Percentiles rank a stretch among this genome's conserved stretches.
Evolutionary conservation across 2,888 invertebrate genomes (phyloP).

Genomic region (Conomelus anceps): DNA sequence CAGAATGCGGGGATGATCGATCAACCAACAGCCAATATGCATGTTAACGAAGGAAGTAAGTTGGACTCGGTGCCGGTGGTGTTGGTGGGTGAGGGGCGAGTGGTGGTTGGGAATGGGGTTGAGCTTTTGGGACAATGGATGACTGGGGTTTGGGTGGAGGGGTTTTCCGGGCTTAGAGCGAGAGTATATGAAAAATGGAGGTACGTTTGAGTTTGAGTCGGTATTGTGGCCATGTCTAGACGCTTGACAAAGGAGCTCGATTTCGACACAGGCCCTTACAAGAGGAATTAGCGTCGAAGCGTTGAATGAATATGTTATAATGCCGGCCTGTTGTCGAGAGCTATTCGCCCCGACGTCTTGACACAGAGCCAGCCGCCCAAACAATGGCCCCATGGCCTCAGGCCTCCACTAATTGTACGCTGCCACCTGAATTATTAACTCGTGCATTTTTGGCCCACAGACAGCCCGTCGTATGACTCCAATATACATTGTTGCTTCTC

Average conservation of each 20-base stretch:
- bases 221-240: background rate
- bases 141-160: background rate
- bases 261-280: background rate
- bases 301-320: background rate
- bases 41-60: background rate
- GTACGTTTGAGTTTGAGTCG: background rate
- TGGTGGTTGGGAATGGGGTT: background rate
- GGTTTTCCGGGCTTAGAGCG: background rate
- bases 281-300: background rate
- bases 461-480: background rate
- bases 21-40: background rate
- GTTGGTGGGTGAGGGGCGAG: background rate
- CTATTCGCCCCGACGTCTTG: background rate
- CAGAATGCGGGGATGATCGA: background rate
- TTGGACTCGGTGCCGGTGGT: background rate
- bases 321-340: background rate
- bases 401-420: background rate
- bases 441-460: background rate
- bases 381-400: background rate
- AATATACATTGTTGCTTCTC: background rate
- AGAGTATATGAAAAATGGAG: background rate
- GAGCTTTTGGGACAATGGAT: background rate
- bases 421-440: background rate
- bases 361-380: background rate
- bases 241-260: background rate